Conservation (phyloP, 2,888 invertebrate species). For the Tiphia femorata region DNA sequence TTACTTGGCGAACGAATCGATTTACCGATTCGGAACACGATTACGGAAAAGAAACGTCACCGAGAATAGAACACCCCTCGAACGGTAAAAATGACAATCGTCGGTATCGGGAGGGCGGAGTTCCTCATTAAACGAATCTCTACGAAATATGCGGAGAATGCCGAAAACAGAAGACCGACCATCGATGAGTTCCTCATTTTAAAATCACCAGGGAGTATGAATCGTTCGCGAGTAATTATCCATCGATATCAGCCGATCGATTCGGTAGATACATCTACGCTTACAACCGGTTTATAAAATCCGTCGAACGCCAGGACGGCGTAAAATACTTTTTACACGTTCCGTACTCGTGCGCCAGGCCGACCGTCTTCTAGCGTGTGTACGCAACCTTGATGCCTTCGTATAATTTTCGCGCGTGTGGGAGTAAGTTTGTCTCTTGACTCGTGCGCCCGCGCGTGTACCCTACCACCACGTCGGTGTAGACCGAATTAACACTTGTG, state of each 20-base stretch:
- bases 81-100: too few relatives aligned
- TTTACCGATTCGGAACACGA: too few relatives aligned
- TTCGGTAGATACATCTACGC: constrained; percentile 5
- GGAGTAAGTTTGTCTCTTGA: background rate
- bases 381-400: constrained; percentile 32
- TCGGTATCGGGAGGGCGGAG: too few relatives aligned
- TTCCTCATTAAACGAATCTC: too few relatives aligned
- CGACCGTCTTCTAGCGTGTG: constrained; percentile 20
- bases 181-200: too few relatives aligned
- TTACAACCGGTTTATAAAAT: constrained; percentile 41
- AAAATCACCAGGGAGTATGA: too few relatives aligned
- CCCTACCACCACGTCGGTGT: too few relatives aligned
- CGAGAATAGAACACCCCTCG: too few relatives aligned
- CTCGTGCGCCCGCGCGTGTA: constrained; percentile 14
- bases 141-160: too few relatives aligned
- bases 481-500: constrained; percentile 22
- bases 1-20: too few relatives aligned
- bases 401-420: constrained; percentile 33
- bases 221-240: background rate
- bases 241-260: background rate
- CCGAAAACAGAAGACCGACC: too few relatives aligned
- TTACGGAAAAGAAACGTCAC: too few relatives aligned
- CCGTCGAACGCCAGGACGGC: constrained; percentile 30
- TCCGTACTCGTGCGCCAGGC: constrained; percentile 28
- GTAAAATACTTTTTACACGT: constrained; percentile 36